These are phyloP conservation scores for Notolabrus celidotus DNA, from an alignment of 2,797 vertebrate species.

Conservation along the genomic window DNA sequence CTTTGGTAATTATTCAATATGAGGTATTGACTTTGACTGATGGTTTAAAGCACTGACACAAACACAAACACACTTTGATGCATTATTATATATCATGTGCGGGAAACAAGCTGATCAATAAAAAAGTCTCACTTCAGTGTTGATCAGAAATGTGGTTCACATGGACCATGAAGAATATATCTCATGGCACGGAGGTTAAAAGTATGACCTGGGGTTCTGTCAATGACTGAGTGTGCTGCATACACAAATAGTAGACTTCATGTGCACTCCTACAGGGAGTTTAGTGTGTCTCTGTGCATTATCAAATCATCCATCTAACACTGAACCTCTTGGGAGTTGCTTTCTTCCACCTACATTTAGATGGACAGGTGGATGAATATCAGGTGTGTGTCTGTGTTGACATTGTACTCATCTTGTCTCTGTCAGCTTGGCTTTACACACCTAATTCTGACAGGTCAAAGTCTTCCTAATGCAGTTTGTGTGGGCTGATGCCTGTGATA, in stretches of 20 bases:
- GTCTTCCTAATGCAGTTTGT: too few species aligned
- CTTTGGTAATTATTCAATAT: conserved; percentile 38
- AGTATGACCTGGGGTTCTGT: conserved; percentile 2
- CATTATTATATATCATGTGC: conserved; percentile 66
- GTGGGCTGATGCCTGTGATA: too few species aligned
- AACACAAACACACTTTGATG: conserved; percentile 18
- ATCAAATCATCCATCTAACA: too few species aligned
- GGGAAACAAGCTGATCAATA: conserved; percentile 74
- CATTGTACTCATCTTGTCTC: too few species aligned
- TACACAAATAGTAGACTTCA: neutral
- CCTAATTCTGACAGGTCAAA: too few species aligned
- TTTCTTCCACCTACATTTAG: too few species aligned
- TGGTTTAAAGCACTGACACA: conserved; percentile 15
- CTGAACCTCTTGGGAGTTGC: too few species aligned
- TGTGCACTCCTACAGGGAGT: too few species aligned
- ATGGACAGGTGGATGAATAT: too few species aligned
- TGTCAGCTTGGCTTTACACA: too few species aligned
- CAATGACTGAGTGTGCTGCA: neutral
- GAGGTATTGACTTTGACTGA: conserved; percentile 68
- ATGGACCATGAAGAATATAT: conserved; percentile 18
- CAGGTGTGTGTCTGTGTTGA: too few species aligned
- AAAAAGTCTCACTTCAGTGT: conserved; percentile 54
- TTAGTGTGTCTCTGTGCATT: too few species aligned
- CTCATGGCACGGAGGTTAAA: neutral
- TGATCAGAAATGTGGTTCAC: conserved; percentile 32